Conservation (phyloP, 1,140 invertebrate genomes). For the Calephelis nemesis region DNA sequence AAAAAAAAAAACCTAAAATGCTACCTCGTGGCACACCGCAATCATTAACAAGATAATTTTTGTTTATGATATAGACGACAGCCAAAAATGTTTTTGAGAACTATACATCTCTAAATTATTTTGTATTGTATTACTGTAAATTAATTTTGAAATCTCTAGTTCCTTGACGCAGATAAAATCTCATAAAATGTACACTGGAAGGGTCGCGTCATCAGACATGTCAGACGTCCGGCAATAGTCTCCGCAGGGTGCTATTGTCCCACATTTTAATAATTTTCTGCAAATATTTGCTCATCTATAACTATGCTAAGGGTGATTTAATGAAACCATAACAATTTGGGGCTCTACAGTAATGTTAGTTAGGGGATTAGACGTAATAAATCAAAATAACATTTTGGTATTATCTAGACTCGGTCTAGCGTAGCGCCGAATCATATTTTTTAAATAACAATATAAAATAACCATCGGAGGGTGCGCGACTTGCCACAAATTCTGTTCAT, state of each 20-base stretch:
- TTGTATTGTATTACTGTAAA: too few relatives aligned
- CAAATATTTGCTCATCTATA: conserved; percentile 61
- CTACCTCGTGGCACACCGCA: too few relatives aligned
- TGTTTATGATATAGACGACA: too few relatives aligned
- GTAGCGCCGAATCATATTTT: too few relatives aligned
- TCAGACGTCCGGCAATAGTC: conserved; percentile 59
- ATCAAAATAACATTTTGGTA: conserved; percentile 13
- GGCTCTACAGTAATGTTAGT: conserved; percentile 33
- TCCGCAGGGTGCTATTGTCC: conserved; percentile 44
- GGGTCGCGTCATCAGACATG: conserved; percentile 20
- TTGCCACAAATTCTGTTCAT: too few relatives aligned
- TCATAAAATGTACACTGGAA: conserved; percentile 26
- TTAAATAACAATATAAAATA: too few relatives aligned
- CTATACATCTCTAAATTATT: too few relatives aligned
- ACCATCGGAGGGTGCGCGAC: too few relatives aligned
- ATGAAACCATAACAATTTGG: conserved; percentile 64
- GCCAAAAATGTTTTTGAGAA: too few relatives aligned
- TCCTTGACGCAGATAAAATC: not conserved
- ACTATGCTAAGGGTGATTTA: conserved; percentile 58
- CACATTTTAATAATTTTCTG: conserved; percentile 54
- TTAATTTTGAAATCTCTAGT: not conserved
- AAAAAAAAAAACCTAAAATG: too few relatives aligned
- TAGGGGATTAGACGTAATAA: conserved; percentile 29
- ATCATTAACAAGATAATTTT: too few relatives aligned
- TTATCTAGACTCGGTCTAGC: not conserved